Evolutionary conservation across 2,113 vertebrate species (phyloP).

Genomic region (Cebidichthys violaceus): DNA sequence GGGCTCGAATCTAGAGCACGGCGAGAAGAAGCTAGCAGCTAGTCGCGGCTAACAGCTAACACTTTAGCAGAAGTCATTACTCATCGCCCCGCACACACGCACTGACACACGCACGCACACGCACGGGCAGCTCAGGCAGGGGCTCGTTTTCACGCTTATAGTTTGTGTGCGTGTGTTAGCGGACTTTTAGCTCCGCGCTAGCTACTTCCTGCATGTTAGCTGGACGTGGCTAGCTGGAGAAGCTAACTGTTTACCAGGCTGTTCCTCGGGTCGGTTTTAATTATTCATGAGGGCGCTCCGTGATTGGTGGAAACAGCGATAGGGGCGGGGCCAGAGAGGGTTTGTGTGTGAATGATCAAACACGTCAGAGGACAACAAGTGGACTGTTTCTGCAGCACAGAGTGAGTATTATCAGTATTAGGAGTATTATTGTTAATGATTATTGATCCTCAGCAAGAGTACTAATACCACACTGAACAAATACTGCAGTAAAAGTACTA

Average conservation of each 20-base stretch:
- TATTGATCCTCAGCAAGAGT: not conserved
- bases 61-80: not conserved
- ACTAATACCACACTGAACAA: not conserved
- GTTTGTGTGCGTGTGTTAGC: not conserved
- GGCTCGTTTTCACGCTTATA: not conserved
- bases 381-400: slow-evolving; percentile 4
- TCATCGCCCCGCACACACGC: not conserved
- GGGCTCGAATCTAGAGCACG: not conserved
- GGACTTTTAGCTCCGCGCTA: not conserved
- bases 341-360: not conserved
- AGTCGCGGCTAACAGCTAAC: not conserved
- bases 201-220: slow-evolving; percentile 48
- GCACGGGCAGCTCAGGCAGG: not conserved
- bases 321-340: slow-evolving; percentile 37
- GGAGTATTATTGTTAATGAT: not conserved
- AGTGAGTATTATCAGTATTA: slow-evolving; percentile 19
- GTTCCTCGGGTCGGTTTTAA: not conserved
- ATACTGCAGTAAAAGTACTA: no score
- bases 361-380: not conserved
- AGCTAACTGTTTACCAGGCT: slow-evolving; percentile 60
- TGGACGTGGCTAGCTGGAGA: slow-evolving; percentile 28
- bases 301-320: slow-evolving; percentile 41
- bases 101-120: not conserved
- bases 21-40: slow-evolving; percentile 15
- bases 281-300: slow-evolving; percentile 46